Evolutionary conservation across 1,140 invertebrate genomes (phyloP).

Genomic region (Procambarus clarkii): DNA sequence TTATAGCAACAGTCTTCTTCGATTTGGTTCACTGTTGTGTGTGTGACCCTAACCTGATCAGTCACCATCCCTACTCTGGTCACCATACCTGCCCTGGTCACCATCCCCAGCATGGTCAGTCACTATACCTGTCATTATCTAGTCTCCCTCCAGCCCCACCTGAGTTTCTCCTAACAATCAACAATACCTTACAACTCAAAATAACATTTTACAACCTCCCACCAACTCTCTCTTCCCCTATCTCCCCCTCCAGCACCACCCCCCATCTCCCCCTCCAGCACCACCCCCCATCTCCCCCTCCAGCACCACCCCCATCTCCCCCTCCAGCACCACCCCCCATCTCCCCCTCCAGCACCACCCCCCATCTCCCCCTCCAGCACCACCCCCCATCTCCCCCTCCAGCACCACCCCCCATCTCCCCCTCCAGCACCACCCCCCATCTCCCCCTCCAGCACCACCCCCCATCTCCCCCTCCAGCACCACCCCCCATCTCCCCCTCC

Average conservation of each 20-base stretch:
- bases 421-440: not conserved
- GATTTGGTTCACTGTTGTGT: no score
- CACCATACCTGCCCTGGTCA: no score
- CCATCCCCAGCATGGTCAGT: no score
- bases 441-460: not conserved
- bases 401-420: not conserved
- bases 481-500: not conserved
- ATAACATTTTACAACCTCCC: not conserved
- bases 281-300: not conserved
- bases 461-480: not conserved
- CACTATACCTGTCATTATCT: no score
- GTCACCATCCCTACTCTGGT: no score
- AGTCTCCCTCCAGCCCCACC: no score
- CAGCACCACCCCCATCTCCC: no score
- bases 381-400: not conserved
- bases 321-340: no score
- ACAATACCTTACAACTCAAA: not conserved
- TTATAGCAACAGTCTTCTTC: no score
- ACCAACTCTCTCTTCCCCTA: not conserved
- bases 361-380: no score
- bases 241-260: not conserved
- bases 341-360: not conserved
- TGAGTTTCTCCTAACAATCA: not conserved
- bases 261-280: not conserved
- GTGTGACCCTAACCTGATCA: no score